Conservation (phyloP, 2,797 vertebrate species). For the Thunnus albacares region DNA sequence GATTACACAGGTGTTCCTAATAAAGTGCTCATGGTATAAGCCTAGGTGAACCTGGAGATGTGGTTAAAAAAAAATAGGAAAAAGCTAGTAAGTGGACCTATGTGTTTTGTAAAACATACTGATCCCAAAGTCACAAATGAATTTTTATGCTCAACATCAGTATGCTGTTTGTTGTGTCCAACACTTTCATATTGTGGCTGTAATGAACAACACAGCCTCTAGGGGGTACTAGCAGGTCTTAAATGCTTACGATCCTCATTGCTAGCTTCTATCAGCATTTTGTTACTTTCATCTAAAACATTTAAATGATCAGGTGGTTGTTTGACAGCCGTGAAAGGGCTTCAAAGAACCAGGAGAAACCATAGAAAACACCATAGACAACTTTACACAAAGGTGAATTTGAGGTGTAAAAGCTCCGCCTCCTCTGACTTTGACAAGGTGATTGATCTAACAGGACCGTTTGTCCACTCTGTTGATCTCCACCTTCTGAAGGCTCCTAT, state of each 20-base stretch:
- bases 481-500: background rate
- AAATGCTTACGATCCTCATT: background rate
- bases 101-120: slow-evolving; percentile 8
- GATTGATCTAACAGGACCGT: background rate
- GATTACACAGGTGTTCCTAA: no score
- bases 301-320: slow-evolving; percentile 6
- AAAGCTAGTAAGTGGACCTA: background rate
- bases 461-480: background rate
- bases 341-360: slow-evolving; percentile 30
- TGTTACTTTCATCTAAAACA: background rate
- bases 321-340: slow-evolving; percentile 29
- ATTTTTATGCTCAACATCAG: background rate
- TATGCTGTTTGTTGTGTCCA: no score
- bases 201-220: background rate
- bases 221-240: slow-evolving; percentile 4
- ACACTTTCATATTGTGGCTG: no score
- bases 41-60: no score
- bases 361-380: slow-evolving; percentile 22
- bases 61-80: background rate
- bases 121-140: background rate
- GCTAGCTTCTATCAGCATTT: background rate
- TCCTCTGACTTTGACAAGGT: background rate
- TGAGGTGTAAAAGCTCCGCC: background rate
- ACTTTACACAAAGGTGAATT: background rate
- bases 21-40: no score